Conservation (phyloP, 2,888 invertebrate genomes). For the Drosophila yooni region DNA sequence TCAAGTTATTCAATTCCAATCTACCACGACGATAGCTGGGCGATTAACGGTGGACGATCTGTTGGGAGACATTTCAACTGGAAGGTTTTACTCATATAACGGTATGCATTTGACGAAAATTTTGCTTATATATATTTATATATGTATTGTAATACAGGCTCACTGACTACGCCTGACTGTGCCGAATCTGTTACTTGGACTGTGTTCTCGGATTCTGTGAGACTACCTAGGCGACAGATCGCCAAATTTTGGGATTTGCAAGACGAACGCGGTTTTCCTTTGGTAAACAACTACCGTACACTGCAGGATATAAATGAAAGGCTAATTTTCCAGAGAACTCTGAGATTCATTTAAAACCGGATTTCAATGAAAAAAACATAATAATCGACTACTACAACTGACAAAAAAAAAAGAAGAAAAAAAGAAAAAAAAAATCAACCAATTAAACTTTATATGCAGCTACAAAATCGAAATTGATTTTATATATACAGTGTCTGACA, state of each 20-base stretch:
- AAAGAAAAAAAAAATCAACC: conserved; percentile 1
- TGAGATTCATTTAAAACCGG: neutral
- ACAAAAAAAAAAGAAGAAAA: conserved; percentile 12
- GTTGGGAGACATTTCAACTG: conserved; percentile 66
- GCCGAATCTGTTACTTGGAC: conserved; percentile 90
- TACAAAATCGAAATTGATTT: neutral
- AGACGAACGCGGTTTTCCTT: conserved; percentile 35
- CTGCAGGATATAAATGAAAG: conserved; percentile 49
- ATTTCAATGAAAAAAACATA: neutral
- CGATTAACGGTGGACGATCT: conserved; percentile 58
- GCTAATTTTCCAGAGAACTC: conserved; percentile 36
- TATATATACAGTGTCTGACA: neutral
- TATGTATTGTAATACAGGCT: conserved; percentile 85
- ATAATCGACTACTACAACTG: neutral
- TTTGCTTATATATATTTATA: neutral
- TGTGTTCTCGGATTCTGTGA: conserved; percentile 86
- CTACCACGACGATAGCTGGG: conserved; percentile 51
- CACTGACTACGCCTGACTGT: conserved; percentile 90
- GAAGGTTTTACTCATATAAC: conserved; percentile 71
- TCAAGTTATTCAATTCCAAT: conserved; percentile 44
- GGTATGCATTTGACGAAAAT: conserved; percentile 51
- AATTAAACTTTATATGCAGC: conserved; percentile 22
- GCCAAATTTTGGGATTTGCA: conserved; percentile 45
- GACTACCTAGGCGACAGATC: conserved; percentile 77
- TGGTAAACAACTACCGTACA: conserved; percentile 56